Evolutionary conservation across 2,113 vertebrate genomes (phyloP).

Genomic region (Desmodus rotundus): DNA sequence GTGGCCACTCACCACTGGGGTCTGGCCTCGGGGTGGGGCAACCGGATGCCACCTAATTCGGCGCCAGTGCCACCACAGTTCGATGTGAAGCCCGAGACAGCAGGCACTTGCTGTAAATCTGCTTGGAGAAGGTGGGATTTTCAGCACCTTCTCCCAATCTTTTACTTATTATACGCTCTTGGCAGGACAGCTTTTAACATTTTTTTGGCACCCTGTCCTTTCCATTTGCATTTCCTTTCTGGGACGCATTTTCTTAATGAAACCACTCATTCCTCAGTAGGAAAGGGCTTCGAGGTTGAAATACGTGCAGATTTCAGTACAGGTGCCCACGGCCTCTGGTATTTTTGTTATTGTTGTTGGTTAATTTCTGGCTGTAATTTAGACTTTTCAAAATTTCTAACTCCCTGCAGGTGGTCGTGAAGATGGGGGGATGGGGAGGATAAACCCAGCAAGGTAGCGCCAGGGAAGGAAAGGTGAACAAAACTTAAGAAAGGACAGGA

Average conservation of each 20-base stretch:
- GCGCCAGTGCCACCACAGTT: not conserved
- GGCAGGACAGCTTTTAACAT: not conserved
- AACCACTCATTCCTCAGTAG: conserved; percentile 17
- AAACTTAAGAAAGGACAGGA: not conserved
- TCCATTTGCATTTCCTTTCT: conserved; percentile 41
- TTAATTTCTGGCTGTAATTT: not conserved
- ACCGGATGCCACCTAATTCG: not conserved
- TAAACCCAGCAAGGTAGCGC: not conserved
- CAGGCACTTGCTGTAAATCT: not conserved
- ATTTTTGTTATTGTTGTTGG: not conserved
- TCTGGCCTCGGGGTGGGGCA: not conserved
- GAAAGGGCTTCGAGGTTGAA: conserved; percentile 28
- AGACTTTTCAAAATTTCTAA: not conserved
- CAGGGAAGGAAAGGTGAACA: not conserved
- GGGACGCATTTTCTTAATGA: conserved; percentile 44
- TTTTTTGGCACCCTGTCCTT: not conserved
- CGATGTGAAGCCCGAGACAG: not conserved
- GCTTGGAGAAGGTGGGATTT: not conserved
- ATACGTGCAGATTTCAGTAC: not conserved
- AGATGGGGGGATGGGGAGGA: not conserved
- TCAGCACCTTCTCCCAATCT: not conserved
- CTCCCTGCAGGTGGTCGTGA: not conserved
- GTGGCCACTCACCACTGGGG: not conserved
- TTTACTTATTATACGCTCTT: conserved; percentile 38
- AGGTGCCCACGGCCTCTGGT: not conserved